A percentile compares a stretch with the other conserved stretches of the same genome.
These are phyloP conservation scores for Agonopterix heracliana DNA, from an alignment of 2,888 invertebrate genomes.

Conservation along the genomic window DNA sequence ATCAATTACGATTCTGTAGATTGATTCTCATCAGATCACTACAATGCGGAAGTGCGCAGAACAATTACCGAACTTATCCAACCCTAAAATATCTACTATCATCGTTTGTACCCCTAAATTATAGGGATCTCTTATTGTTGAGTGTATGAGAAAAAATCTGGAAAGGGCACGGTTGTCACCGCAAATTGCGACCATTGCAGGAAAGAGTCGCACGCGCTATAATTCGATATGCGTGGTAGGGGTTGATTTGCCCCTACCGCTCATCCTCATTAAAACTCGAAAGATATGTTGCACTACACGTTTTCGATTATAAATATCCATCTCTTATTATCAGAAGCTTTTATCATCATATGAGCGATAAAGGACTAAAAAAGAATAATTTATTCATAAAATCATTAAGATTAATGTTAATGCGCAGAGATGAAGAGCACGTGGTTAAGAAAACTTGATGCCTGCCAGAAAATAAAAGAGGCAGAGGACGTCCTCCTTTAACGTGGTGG, in stretches of 20 bases:
- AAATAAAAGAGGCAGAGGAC: no score
- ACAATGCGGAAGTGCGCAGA: constrained; percentile 7
- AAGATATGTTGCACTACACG: constrained; percentile 1
- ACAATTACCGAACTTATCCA: constrained; percentile 34
- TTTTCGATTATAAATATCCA: no score
- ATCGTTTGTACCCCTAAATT: constrained; percentile 6
- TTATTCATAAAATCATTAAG: no score
- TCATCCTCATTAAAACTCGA: constrained; percentile 5
- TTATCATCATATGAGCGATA: no score
- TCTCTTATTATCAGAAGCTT: no score
- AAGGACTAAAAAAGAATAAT: no score
- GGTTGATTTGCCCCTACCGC: constrained; percentile 22
- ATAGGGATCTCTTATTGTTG: constrained; percentile 13
- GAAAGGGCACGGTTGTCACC: constrained; percentile 51
- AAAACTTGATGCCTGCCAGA: no score
- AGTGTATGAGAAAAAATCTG: constrained; percentile 38
- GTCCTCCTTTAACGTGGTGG: no score
- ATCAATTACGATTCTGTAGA: no score
- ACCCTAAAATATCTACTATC: constrained; percentile 31
- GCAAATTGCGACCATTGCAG: constrained; percentile 35
- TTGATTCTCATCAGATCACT: constrained; percentile 5
- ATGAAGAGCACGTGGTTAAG: no score
- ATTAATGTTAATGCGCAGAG: no score
- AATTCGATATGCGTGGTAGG: constrained; percentile 43
- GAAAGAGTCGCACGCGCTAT: constrained; percentile 36